Evolutionary conservation across 2,113 vertebrate genomes (phyloP), one percentile per base, ranked within the genome.

Genomic region (Anoplopoma fimbria): DNA sequence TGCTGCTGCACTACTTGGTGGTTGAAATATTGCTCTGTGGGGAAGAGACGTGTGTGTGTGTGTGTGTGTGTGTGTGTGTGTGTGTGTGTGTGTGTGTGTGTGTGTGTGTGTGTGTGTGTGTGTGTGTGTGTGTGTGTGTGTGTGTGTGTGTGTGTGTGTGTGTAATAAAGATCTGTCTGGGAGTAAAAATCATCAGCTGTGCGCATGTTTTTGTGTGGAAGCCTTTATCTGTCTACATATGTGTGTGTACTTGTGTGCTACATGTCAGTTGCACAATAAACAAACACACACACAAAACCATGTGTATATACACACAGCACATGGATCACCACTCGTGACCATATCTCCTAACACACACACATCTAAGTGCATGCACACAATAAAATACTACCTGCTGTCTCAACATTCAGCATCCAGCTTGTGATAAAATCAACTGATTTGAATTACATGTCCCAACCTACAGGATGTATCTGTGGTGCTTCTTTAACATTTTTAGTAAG

Each of bases 21-120:
- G 4, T 21, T 84, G 75, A 87, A 87, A 82, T 82, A 76, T 82
- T 76, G 62, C 71, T 40, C 42, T 73, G 57, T 58, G 13, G 36
- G 47, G 69, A 14, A 36, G 75, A 73, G 47, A 77, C 12, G 19
- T 49, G 42, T 55, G 64, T 60, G 23, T 58, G 65, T 55, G 27
- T 23, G 45, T 34, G 21, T 33, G 9, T 47, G 5, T 36, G 61
- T 81, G 33, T 40, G 6, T 13, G 34, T 38, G 13, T 12, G 25
- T n/a, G n/a, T n/a, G n/a, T n/a, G n/a, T n/a, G 19, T 49, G 42
- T 55, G 64, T 60, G 23, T 58, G 65, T 55, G 27, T 23, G 45
- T 34, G 21, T 33, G 9, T 47, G 5, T 36, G 61, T 81, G 33
- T 40, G 6, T 13, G 34, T 38, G 13, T 12, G 25, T n/a, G 19